Percentiles rank a stretch among this genome's conserved stretches.
Evolutionary conservation across 2,113 vertebrate species (phyloP).

Genomic region (Antechinus flavipes): DNA sequence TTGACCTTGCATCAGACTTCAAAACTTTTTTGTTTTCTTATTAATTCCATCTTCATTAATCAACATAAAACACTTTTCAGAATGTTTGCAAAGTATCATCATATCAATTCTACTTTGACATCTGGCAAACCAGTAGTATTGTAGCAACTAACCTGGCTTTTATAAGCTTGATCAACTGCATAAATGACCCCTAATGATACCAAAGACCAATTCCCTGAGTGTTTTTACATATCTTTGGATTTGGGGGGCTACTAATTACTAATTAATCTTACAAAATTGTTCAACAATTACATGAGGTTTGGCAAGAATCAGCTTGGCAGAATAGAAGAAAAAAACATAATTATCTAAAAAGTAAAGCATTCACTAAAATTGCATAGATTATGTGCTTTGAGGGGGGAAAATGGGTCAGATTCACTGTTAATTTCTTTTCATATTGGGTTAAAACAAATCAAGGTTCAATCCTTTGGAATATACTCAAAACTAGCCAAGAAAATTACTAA

Average conservation of each 20-base stretch:
- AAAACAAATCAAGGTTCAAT: neutral
- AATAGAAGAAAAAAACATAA: neutral
- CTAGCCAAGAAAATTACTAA: neutral
- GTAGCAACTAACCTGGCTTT: neutral
- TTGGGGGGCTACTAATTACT: neutral
- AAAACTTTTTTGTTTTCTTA: neutral
- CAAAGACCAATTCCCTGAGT: neutral
- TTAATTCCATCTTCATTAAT: conserved; percentile 12
- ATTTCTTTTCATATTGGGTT: neutral
- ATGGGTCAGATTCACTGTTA: conserved; percentile 15
- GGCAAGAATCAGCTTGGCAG: neutral
- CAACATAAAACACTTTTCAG: neutral
- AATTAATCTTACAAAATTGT: conserved; percentile 42
- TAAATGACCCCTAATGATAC: conserved; percentile 8
- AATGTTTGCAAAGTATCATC: neutral
- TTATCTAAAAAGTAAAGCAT: neutral
- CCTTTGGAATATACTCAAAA: neutral
- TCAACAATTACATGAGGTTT: neutral
- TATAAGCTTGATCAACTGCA: conserved; percentile 14
- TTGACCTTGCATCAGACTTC: neutral
- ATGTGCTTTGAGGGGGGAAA: neutral
- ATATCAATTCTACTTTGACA: conserved; percentile 6
- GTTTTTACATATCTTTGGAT: neutral
- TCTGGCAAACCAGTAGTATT: neutral
- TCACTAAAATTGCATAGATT: neutral